These are phyloP conservation scores for Aporrectodea caliginosa DNA, from an alignment of 1,140 invertebrate genomes.

Conservation along the genomic window DNA sequence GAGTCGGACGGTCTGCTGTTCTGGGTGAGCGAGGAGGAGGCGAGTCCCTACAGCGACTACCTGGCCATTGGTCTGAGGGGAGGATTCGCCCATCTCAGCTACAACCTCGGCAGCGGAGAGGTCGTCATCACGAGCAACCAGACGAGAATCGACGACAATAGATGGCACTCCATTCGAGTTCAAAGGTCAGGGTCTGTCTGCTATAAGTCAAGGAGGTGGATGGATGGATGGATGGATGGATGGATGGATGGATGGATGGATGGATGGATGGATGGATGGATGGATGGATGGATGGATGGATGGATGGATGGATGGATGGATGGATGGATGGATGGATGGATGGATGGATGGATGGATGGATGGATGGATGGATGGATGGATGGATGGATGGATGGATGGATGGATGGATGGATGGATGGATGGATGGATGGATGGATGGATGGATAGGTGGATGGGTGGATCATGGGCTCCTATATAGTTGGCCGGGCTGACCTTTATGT, in stretches of 20 bases:
- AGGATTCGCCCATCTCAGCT: conserved; percentile 65
- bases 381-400: too few relatives aligned
- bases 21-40: conserved; percentile 75
- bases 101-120: conserved; percentile 71
- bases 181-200: conserved; percentile 66
- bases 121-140: conserved; percentile 72
- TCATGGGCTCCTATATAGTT: too few relatives aligned
- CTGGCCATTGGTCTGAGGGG: conserved; percentile 79
- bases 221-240: not conserved
- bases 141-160: conserved; percentile 81
- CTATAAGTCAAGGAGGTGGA: not conserved
- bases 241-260: not conserved
- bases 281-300: too few relatives aligned
- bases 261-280: not conserved
- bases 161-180: conserved; percentile 83
- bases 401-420: too few relatives aligned
- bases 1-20: conserved; percentile 73
- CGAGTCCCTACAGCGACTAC: conserved; percentile 64
- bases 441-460: too few relatives aligned
- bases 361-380: too few relatives aligned
- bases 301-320: not conserved
- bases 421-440: too few relatives aligned
- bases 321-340: not conserved
- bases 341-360: not conserved
- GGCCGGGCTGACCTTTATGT: too few relatives aligned